These are phyloP conservation scores for Helostoma temminkii DNA, from an alignment of 2,797 vertebrate genomes.

Conservation along the genomic window DNA sequence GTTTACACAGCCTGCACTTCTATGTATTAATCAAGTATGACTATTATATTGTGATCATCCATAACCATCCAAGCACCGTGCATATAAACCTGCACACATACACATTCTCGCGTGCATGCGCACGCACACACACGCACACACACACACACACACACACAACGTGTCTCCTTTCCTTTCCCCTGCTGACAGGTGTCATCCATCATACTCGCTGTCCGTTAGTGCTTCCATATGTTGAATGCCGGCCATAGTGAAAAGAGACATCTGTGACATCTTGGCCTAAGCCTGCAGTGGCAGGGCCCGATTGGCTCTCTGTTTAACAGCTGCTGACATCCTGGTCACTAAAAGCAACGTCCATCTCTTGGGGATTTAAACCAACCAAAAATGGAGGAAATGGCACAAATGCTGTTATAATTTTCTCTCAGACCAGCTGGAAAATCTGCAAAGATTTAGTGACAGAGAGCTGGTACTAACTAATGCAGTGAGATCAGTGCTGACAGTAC, in stretches of 20 bases:
- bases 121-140: slow-evolving; percentile 28
- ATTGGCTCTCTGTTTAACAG: slow-evolving; percentile 62
- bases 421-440: slow-evolving; percentile 60
- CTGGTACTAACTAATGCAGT: slow-evolving; percentile 43
- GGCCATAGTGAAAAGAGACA: slow-evolving; percentile 70
- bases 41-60: slow-evolving; percentile 35
- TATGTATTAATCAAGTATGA: slow-evolving; percentile 30
- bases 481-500: slow-evolving; percentile 33
- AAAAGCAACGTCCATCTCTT: slow-evolving; percentile 55
- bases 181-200: slow-evolving; percentile 84
- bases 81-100: slow-evolving; percentile 19
- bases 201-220: slow-evolving; percentile 79
- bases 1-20: slow-evolving; percentile 15
- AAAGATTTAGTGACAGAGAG: slow-evolving; percentile 29
- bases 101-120: slow-evolving; percentile 24
- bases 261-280: slow-evolving; percentile 72
- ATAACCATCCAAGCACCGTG: slow-evolving; percentile 26
- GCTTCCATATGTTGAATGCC: slow-evolving; percentile 81
- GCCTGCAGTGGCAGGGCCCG: slow-evolving; percentile 33
- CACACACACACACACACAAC: slow-evolving; percentile 22
- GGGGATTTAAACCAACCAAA: slow-evolving; percentile 35
- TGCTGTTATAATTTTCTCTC: slow-evolving; percentile 25
- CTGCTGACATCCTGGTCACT: slow-evolving; percentile 72
- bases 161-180: slow-evolving; percentile 46
- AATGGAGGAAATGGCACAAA: slow-evolving; percentile 41